A percentile compares a stretch with the other conserved stretches of the same genome.
Evolutionary conservation across 2,888 invertebrate genomes (phyloP).

Genomic region (Rambutsinella grinnellia): DNA sequence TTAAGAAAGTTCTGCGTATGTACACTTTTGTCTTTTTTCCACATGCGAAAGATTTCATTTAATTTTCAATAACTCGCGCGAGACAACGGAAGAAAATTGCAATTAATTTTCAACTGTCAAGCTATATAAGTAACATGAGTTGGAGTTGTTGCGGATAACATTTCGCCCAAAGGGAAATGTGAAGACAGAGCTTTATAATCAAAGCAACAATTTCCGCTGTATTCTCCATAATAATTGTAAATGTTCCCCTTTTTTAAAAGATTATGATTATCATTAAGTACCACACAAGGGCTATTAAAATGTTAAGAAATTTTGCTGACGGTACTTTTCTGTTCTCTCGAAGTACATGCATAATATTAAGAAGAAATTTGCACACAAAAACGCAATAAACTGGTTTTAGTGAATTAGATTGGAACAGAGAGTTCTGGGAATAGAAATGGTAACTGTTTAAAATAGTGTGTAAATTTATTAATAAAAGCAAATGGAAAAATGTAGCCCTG

Average conservation of each 20-base stretch:
- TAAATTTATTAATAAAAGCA: conserved; percentile 6
- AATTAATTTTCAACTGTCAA: too few species aligned
- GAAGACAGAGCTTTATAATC: conserved; percentile 30
- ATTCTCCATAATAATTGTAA: conserved; percentile 47
- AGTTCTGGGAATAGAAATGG: conserved; percentile 29
- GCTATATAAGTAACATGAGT: too few species aligned
- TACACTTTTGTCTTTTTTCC: too few species aligned
- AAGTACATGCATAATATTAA: conserved; percentile 27
- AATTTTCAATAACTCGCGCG: too few species aligned
- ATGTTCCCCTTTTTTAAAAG: conserved; percentile 35
- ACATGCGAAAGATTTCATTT: too few species aligned
- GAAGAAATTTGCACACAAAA: conserved; percentile 55
- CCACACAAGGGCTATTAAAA: background rate
- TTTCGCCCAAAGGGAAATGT: too few species aligned
- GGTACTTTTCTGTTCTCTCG: conserved; percentile 19
- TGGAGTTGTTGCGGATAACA: too few species aligned
- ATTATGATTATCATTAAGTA: conserved; percentile 35
- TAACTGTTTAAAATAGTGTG: conserved; percentile 2
- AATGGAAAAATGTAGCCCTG: conserved; percentile 27
- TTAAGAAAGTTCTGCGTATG: too few species aligned
- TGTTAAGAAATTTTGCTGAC: conserved; percentile 1
- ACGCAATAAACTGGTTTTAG: conserved; percentile 49
- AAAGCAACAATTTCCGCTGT: conserved; percentile 47
- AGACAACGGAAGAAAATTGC: too few species aligned
- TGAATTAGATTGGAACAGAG: conserved; percentile 21